Evolutionary conservation across 2,888 invertebrate genomes (phyloP), one percentile per base, ranked within the genome.

Genomic region (Athripsodes cinereus): DNA sequence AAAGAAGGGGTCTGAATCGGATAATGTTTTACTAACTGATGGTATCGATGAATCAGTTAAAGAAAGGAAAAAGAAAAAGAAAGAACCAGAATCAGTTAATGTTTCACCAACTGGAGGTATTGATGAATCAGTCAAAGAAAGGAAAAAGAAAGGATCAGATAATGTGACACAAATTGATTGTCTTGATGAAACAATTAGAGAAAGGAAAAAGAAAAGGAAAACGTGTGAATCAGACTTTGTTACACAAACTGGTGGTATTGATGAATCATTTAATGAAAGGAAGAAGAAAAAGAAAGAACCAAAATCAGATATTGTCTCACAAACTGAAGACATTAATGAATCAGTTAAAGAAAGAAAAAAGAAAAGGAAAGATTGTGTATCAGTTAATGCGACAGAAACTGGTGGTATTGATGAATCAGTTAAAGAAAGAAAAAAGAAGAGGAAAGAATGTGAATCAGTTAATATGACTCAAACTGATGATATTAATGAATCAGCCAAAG

Each of bases 181-280:
- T n/a, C n/a, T n/a, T n/a, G n/a, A n/a, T n/a, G 35, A 47, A 11
- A 49, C 46, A 49, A 13, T 31, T 52, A 10, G 21, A 40, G n/a
- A 52, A 46, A 61, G 22, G 48, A 55, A 55, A 54, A 44, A 6
- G 16, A 51, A 16, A 18, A 47, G 53, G 22, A 47, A 56, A 46
- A 55, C 55, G 52, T 16, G 62, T 57, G 52, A 18, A 52, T 31
- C 5, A 61, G 46, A 46, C 11, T 8, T 31, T 31, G 31, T 8
- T 31, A 8, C 31, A 31, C n/a, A n/a, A n/a, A n/a, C n/a, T n/a
- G n/a, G n/a, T n/a, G n/a, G n/a, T n/a, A n/a, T n/a, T n/a, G n/a
- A n/a, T n/a, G n/a, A n/a, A n/a, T n/a, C n/a, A n/a, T n/a, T n/a
- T n/a, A n/a, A n/a, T n/a, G n/a, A n/a, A n/a, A n/a, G 11, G 11